phyloP scores from a whole-genome alignment of 2,888 invertebrate genomes.

The Lordiphosa fenestrarum region DNA sequence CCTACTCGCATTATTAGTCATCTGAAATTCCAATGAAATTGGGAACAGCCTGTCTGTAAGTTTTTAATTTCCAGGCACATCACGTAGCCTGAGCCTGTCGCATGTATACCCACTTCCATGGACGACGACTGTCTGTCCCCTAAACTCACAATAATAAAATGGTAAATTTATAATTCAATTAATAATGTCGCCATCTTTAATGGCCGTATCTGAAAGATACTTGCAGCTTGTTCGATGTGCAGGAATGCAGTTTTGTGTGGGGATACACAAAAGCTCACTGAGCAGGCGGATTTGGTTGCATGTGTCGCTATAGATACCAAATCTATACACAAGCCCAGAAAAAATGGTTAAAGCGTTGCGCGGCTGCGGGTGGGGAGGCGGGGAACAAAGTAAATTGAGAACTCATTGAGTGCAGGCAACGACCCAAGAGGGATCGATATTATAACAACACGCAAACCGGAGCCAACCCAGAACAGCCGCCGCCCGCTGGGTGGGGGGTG shows the following conservation, averaged over 20 bases:
- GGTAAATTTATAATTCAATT: slow-evolving; percentile 79
- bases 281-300: slow-evolving; percentile 9
- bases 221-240: slow-evolving; percentile 9
- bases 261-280: no score
- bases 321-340: slow-evolving; percentile 37
- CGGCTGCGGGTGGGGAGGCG: background rate
- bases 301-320: slow-evolving; percentile 46
- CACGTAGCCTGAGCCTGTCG: slow-evolving; percentile 58
- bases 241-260: slow-evolving; percentile 28
- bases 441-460: slow-evolving; percentile 36
- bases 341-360: background rate
- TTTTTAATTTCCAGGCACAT: slow-evolving; percentile 50
- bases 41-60: slow-evolving; percentile 7
- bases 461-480: slow-evolving; percentile 15
- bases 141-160: slow-evolving; percentile 65
- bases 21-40: slow-evolving; percentile 51
- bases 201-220: slow-evolving; percentile 17
- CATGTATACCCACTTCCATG: slow-evolving; percentile 1
- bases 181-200: slow-evolving; percentile 63
- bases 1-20: slow-evolving; percentile 39
- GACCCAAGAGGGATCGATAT: slow-evolving; percentile 76
- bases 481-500: slow-evolving; percentile 8
- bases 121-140: slow-evolving; percentile 26
- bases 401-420: slow-evolving; percentile 73
- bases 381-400: slow-evolving; percentile 60